phyloP scores from a whole-genome alignment of 2,797 vertebrate species.

The Agapornis canus region DNA sequence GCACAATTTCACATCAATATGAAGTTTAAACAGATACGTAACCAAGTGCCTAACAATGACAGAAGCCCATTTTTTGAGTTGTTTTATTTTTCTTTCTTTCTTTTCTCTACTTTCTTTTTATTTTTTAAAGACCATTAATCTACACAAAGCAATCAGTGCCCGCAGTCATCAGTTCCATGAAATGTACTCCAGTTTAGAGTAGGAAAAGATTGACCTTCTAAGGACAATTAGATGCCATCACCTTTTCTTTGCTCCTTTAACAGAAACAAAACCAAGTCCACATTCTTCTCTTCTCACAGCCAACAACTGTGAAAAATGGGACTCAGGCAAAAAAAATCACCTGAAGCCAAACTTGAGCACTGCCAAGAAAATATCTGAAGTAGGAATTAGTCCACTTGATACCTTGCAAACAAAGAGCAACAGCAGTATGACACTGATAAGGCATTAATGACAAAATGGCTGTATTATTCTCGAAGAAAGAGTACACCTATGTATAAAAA shows the following conservation, averaged over 20 bases:
- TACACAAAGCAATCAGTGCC: neutral
- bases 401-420: slow-evolving; percentile 60
- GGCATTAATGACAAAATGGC: slow-evolving; percentile 69
- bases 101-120: neutral
- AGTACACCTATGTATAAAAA: slow-evolving; percentile 69
- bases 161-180: neutral
- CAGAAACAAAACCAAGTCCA: slow-evolving; percentile 5
- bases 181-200: neutral
- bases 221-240: slow-evolving; percentile 26
- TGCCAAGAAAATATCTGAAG: slow-evolving; percentile 3
- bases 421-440: slow-evolving; percentile 63
- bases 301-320: slow-evolving; percentile 50
- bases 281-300: slow-evolving; percentile 6
- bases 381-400: slow-evolving; percentile 44
- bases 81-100: neutral
- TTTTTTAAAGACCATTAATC: slow-evolving; percentile 7
- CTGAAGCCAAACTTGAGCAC: slow-evolving; percentile 44
- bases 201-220: slow-evolving; percentile 25
- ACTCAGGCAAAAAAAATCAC: slow-evolving; percentile 30
- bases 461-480: slow-evolving; percentile 57
- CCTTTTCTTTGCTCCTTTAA: neutral
- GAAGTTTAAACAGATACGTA: slow-evolving; percentile 68
- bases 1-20: slow-evolving; percentile 76
- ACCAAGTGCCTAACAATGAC: slow-evolving; percentile 56
- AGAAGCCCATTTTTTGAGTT: slow-evolving; percentile 41